These are phyloP conservation scores for Silurus meridionalis DNA, from an alignment of 2,113 vertebrate genomes.

Conservation along the genomic window DNA sequence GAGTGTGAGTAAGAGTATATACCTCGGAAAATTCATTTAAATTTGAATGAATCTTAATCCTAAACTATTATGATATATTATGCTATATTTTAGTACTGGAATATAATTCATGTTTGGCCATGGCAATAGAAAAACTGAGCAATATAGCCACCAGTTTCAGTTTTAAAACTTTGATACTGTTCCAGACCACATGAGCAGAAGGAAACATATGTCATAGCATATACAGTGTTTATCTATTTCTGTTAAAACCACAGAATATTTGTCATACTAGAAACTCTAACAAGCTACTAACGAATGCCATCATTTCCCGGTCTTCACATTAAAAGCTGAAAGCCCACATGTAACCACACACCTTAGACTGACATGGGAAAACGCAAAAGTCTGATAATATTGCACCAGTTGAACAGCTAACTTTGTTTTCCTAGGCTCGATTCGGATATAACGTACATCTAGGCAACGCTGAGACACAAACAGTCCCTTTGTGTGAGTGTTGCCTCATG, in stretches of 20 bases:
- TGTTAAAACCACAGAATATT: background rate
- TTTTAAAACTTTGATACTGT: background rate
- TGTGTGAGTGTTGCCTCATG: slow-evolving; percentile 38
- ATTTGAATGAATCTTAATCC: background rate
- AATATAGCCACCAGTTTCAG: background rate
- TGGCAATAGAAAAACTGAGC: background rate
- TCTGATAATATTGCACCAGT: background rate
- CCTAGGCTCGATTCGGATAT: background rate
- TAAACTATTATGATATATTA: background rate
- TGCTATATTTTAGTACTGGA: background rate
- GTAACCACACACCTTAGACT: background rate
- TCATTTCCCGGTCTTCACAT: background rate
- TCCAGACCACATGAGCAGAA: background rate
- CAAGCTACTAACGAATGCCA: background rate
- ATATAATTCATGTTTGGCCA: background rate
- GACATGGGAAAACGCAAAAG: background rate
- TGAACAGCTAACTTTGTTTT: background rate
- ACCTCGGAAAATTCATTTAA: background rate
- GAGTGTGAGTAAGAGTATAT: too few relatives aligned
- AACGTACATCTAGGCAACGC: background rate
- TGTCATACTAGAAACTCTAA: background rate
- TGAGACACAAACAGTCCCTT: slow-evolving; percentile 21
- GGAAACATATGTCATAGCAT: too few relatives aligned
- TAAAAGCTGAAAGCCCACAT: background rate
- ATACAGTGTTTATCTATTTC: background rate